Evolutionary conservation across 2,113 vertebrate genomes (phyloP).

Genomic region (Lonchura striata): DNA sequence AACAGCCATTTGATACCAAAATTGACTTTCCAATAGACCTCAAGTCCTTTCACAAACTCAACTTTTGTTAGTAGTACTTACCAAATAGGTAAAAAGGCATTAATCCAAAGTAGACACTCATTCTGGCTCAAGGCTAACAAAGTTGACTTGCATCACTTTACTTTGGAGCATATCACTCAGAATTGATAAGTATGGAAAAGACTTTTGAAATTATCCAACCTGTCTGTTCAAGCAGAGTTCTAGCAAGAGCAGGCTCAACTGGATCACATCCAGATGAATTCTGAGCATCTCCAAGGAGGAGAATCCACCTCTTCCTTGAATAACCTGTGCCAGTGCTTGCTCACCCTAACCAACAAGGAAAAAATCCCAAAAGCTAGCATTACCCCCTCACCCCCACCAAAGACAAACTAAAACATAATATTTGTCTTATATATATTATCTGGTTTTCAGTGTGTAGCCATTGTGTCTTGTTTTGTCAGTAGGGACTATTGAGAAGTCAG

Average conservation of each 20-base stretch:
- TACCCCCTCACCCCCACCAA: accelerated
- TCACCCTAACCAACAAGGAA: background rate
- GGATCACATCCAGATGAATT: background rate
- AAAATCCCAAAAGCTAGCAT: background rate
- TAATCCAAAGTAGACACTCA: background rate
- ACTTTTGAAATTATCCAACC: background rate
- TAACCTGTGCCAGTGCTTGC: background rate
- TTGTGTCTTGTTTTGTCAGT: background rate
- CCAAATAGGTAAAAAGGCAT: background rate
- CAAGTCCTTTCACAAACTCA: background rate
- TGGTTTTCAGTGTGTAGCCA: background rate
- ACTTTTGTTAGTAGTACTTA: background rate
- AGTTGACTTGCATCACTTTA: background rate
- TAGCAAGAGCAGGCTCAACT: background rate
- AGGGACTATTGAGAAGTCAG: background rate
- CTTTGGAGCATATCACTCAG: background rate
- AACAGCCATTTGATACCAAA: background rate
- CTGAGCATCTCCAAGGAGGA: background rate
- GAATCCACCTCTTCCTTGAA: background rate
- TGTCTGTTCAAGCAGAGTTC: background rate
- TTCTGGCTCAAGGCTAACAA: background rate
- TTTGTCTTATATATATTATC: background rate
- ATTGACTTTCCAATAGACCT: background rate
- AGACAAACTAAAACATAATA: background rate
- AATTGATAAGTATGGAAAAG: background rate